These are phyloP conservation scores for Hyalella azteca DNA, from an alignment of 2,888 invertebrate genomes.

Conservation along the genomic window DNA sequence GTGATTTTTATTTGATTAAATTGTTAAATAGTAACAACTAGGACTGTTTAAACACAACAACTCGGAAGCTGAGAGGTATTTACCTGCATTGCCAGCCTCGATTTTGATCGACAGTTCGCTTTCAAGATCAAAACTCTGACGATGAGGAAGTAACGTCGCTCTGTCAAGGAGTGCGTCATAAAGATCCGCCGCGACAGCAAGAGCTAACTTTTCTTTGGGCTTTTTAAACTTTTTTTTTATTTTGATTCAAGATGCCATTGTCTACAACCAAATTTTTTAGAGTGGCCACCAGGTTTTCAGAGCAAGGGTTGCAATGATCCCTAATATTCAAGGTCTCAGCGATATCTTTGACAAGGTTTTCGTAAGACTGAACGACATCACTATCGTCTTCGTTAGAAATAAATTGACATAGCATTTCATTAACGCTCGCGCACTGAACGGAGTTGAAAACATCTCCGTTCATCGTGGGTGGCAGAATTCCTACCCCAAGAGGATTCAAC, in stretches of 20 bases:
- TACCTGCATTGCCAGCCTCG: background rate
- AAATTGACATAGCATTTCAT: too few species aligned
- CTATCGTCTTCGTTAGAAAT: too few species aligned
- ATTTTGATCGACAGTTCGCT: background rate
- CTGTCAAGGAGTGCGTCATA: background rate
- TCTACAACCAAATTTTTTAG: background rate
- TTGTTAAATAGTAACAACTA: too few species aligned
- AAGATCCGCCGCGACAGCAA: background rate
- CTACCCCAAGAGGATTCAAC: background rate
- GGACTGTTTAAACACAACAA: too few species aligned
- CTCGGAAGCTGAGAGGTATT: too few species aligned
- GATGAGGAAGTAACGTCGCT: too few species aligned
- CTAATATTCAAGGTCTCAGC: background rate
- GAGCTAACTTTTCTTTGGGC: background rate
- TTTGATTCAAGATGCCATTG: background rate
- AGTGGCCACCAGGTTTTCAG: background rate
- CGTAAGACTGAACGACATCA: background rate
- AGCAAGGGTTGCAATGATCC: background rate
- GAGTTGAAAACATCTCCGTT: background rate
- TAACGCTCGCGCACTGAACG: too few species aligned
- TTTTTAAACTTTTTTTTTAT: background rate
- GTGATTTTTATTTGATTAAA: too few species aligned
- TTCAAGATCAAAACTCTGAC: too few species aligned
- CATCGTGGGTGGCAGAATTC: background rate
- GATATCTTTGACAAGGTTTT: background rate